These are phyloP conservation scores for Crax fasciolata DNA, from an alignment of 2,797 vertebrate genomes.

Conservation along the genomic window DNA sequence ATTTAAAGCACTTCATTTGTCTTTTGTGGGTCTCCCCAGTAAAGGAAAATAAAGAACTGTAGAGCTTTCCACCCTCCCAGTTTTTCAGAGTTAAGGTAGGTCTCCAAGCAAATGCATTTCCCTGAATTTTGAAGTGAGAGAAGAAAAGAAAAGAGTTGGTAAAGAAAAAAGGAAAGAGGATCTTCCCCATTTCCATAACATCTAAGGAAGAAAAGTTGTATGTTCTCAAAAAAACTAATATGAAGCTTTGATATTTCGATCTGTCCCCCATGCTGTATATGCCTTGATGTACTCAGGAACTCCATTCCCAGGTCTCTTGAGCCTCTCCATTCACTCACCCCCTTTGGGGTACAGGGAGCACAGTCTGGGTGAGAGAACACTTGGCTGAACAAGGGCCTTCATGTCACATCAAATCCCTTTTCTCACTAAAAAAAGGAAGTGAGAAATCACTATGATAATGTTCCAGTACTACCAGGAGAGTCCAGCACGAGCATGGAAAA, in stretches of 20 bases:
- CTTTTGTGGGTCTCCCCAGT: conserved; percentile 12
- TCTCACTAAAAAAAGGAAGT: background rate
- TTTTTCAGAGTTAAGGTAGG: background rate
- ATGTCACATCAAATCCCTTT: background rate
- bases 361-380: background rate
- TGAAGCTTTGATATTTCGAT: background rate
- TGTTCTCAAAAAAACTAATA: background rate
- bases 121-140: background rate
- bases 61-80: background rate
- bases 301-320: background rate
- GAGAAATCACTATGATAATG: background rate
- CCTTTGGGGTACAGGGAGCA: background rate
- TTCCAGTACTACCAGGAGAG: background rate
- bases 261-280: background rate
- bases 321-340: background rate
- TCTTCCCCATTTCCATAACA: background rate
- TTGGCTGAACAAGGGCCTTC: background rate
- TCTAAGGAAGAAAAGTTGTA: background rate
- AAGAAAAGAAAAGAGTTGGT: background rate
- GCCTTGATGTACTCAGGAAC: background rate
- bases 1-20: conserved; percentile 25
- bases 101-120: background rate
- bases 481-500: background rate
- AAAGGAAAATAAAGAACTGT: conserved; percentile 12
- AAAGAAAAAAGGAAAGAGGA: background rate